Evolutionary conservation across 2,113 vertebrate species (phyloP).

Genomic region (Chloropsis hardwickii): DNA sequence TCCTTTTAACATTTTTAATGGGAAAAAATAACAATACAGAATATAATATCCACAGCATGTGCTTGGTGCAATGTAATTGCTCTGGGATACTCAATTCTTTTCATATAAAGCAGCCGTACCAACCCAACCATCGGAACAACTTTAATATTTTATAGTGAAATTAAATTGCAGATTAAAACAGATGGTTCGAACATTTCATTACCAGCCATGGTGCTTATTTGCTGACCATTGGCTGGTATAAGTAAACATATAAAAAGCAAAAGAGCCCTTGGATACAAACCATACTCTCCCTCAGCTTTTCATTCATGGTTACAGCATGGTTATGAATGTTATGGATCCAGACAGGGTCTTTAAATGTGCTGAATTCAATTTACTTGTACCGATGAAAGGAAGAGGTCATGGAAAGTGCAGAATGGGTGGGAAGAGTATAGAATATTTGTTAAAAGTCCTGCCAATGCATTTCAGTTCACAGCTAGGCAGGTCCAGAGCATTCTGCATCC

Average conservation of each 20-base stretch:
- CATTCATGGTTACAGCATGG: conserved; percentile 42
- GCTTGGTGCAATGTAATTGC: conserved; percentile 38
- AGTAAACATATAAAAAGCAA: conserved; percentile 64
- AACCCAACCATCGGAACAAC: conserved; percentile 16
- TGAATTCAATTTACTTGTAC: conserved; percentile 59
- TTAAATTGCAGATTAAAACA: conserved; percentile 58
- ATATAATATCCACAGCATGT: conserved; percentile 9
- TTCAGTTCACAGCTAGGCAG: not conserved
- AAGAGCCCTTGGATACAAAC: conserved; percentile 53
- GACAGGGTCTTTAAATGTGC: conserved; percentile 51
- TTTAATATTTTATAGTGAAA: conserved; percentile 52
- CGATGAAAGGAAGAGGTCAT: not conserved
- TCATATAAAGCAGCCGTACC: not conserved
- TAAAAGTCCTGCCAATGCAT: not conserved
- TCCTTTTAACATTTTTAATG: conserved; percentile 10
- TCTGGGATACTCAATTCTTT: conserved; percentile 39
- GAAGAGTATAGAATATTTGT: not conserved
- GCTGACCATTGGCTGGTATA: conserved; percentile 56
- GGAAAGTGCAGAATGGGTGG: conserved; percentile 31
- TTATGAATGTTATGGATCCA: conserved; percentile 60
- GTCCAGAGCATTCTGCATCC: not conserved
- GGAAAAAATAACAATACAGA: conserved; percentile 15
- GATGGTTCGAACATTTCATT: conserved; percentile 55
- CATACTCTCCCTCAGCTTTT: conserved; percentile 21
- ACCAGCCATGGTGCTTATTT: not conserved